Base-by-base conservation (phyloP, 1,140 invertebrate genomes). In the Steinernema feltiae region DNA sequence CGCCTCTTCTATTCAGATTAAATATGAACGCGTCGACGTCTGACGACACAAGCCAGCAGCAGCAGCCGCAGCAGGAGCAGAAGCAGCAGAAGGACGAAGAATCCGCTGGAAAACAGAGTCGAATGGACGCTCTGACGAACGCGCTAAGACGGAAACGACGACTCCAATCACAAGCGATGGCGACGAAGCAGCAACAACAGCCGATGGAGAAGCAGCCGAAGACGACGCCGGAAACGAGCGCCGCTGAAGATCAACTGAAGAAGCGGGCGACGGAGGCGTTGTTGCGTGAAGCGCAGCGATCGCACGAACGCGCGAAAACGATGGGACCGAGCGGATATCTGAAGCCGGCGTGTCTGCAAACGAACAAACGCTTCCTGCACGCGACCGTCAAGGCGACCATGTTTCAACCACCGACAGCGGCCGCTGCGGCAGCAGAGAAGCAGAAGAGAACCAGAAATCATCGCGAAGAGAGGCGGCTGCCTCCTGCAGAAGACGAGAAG, bases 321-420 rank as follows among this genome's bases (percentile, higher is more conserved):
- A 63, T 63, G 53, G 53, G 53, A 3, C 53, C 53, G 2, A 15
- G 24, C 2, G 53, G 53, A 3, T 63, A 63, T 27, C 24, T 63
- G 24, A 63, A 63, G 53, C 53, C 53, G 24, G 3, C 15, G 7
- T 63, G 53, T 21, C 53, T 63, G 12, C 12, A 27, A 27, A 63
- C 53, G 12, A 63, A 63, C 24, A 63, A 63, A 27, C 53, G 53
- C 53, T 63, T 63, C 53, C 53, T 63, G 53, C 53, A 17, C 53
- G 24, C 12, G 12, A 63, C 53, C 24, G 53, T 63, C 12, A 15
- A 27, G 3, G 7, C 53, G 53, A 63, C 53, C 15, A 7, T 63
- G 24, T 17, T 17, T 21, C 53, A 63, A 21, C 15, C 53, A n/a
- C n/a, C 24, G 53, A 63, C 53, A 63, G 24, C 2, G 24, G 24